phyloP scores from a whole-genome alignment of 2,888 invertebrate species.

The Tyria jacobaeae region DNA sequence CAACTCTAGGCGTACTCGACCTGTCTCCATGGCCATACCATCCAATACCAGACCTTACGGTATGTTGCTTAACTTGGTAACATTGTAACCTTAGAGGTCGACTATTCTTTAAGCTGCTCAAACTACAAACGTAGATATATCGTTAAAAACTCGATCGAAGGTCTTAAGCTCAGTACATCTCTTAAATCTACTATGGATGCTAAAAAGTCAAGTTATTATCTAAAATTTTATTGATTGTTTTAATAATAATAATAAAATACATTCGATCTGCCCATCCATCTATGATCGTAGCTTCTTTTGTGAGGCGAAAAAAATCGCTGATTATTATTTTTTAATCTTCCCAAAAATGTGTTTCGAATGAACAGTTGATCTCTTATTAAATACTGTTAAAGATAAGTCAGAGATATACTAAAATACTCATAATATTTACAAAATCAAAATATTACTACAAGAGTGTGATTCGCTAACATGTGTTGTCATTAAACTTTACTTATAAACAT shows the following conservation, averaged over 20 bases:
- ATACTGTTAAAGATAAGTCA: conserved; percentile 19
- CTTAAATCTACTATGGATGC: not conserved
- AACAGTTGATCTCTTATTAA: conserved; percentile 10
- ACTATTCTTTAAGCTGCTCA: conserved; percentile 12
- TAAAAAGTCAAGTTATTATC: no score
- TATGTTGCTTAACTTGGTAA: conserved; percentile 49
- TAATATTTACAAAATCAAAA: conserved; percentile 13
- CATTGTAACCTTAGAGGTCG: conserved; percentile 10
- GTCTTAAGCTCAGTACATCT: no score
- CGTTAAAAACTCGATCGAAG: no score
- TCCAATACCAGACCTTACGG: conserved; percentile 73
- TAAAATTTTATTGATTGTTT: not conserved
- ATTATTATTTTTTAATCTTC: no score
- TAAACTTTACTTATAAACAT: conserved; percentile 36
- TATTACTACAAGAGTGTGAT: conserved; percentile 25
- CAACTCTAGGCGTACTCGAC: conserved; percentile 73
- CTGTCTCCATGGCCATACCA: conserved; percentile 79
- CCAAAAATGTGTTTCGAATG: no score
- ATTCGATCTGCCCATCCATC: no score
- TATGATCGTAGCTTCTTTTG: not conserved
- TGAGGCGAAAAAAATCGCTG: not conserved
- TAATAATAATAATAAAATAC: no score
- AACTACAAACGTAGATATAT: not conserved
- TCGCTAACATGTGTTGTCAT: conserved; percentile 31
- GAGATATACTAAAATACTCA: not conserved